A percentile compares a stretch with the other conserved stretches of the same genome.
These are phyloP conservation scores for Tiliacea aurago DNA, from an alignment of 2,888 invertebrate genomes.

Conservation along the genomic window DNA sequence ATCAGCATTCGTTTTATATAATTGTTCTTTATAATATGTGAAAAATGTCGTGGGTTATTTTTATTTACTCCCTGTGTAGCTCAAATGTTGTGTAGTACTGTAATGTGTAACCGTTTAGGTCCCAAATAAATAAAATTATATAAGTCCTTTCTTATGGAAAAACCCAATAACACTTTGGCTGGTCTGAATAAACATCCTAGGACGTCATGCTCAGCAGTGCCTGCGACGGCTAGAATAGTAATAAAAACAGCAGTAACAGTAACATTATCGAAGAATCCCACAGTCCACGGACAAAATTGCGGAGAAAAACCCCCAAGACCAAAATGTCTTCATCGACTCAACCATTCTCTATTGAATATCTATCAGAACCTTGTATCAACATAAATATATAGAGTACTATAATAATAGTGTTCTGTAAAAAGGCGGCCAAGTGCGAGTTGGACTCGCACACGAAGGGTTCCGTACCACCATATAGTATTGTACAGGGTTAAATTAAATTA, in stretches of 20 bases:
- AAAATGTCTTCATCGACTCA: not conserved
- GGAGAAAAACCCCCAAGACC: not conserved
- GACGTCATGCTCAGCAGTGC: not conserved
- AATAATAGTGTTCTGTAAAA: slow-evolving; percentile 16
- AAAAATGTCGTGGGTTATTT: not conserved
- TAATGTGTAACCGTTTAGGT: not conserved
- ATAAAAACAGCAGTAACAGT: not conserved
- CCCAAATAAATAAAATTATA: not conserved
- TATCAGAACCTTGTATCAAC: slow-evolving; percentile 38
- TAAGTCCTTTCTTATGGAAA: not conserved
- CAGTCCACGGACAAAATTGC: not conserved
- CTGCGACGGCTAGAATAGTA: not conserved
- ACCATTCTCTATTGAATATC: slow-evolving; percentile 40
- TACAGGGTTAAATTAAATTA: too few species aligned
- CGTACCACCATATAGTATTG: not conserved
- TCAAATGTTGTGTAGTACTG: not conserved
- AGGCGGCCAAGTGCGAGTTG: not conserved
- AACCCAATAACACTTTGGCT: not conserved
- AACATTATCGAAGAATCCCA: not conserved
- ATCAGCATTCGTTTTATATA: too few species aligned
- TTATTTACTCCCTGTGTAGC: not conserved
- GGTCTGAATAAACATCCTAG: not conserved
- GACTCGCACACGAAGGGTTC: too few species aligned
- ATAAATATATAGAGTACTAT: slow-evolving; percentile 51
- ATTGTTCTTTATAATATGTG: not conserved